Percentiles rank a stretch among this genome's conserved stretches.
These are phyloP conservation scores for Heliconius melpomene DNA, from an alignment of 1,140 invertebrate species.

Conservation along the genomic window DNA sequence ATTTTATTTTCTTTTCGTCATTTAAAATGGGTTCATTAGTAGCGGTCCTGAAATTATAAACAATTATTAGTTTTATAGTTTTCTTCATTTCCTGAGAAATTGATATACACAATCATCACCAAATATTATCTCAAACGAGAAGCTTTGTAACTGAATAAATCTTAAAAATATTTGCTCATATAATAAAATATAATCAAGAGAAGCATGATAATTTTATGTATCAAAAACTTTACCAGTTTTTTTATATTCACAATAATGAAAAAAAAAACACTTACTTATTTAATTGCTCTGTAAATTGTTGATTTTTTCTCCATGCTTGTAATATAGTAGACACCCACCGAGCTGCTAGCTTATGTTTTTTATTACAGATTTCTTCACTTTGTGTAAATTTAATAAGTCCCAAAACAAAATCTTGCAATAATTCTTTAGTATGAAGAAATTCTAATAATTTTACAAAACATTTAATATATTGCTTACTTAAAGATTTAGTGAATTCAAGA, in stretches of 20 bases:
- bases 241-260: not conserved
- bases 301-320: constrained; percentile 72
- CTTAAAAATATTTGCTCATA: too few species aligned
- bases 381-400: constrained; percentile 77
- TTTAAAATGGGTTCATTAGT: constrained; percentile 40
- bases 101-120: too few species aligned
- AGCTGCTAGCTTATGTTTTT: constrained; percentile 75
- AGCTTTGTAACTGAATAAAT: too few species aligned
- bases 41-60: constrained; percentile 50
- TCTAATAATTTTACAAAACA: constrained; percentile 81
- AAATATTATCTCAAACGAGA: too few species aligned
- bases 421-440: constrained; percentile 78
- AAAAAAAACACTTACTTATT: constrained; percentile 55
- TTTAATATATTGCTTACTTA: constrained; percentile 58
- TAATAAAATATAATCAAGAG: too few species aligned
- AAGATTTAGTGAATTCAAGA: constrained; percentile 31
- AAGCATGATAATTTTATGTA: not conserved
- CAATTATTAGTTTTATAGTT: not conserved
- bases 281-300: constrained; percentile 57
- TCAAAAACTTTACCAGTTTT: not conserved
- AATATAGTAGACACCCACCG: constrained; percentile 82
- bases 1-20: constrained; percentile 55
- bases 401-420: constrained; percentile 77
- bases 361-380: constrained; percentile 50
- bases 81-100: not conserved